These are phyloP conservation scores for Ondatra zibethicus DNA, from an alignment of 2,113 vertebrate species.

Conservation along the genomic window DNA sequence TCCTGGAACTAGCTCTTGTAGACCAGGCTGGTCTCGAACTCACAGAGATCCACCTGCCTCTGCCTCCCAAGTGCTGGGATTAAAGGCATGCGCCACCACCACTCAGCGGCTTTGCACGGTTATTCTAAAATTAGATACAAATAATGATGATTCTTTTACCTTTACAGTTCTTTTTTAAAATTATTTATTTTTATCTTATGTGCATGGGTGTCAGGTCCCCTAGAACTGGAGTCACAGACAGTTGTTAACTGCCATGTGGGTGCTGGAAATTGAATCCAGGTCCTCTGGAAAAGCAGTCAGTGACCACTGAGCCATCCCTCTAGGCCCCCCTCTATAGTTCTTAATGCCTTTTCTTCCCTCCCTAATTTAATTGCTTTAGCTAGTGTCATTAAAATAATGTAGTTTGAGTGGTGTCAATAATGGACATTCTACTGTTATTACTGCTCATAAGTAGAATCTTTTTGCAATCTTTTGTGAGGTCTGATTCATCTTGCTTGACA, in stretches of 20 bases:
- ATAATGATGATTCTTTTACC: background rate
- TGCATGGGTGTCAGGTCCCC: too few relatives aligned
- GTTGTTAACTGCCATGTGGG: too few relatives aligned
- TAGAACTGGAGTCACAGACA: too few relatives aligned
- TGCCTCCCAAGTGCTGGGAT: too few relatives aligned
- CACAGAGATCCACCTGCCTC: too few relatives aligned
- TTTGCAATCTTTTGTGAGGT: background rate
- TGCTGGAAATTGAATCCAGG: too few relatives aligned
- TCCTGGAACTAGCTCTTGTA: too few relatives aligned
- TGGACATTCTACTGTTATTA: background rate
- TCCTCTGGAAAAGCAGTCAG: too few relatives aligned
- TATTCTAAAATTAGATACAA: background rate
- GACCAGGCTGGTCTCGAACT: too few relatives aligned
- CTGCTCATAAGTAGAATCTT: slow-evolving; percentile 26
- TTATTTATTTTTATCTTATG: too few relatives aligned
- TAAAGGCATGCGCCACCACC: too few relatives aligned
- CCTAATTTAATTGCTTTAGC: background rate
- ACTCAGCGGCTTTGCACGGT: background rate
- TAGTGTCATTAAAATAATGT: background rate
- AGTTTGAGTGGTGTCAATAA: background rate
- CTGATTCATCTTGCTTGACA: background rate
- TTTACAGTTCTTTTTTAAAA: background rate
- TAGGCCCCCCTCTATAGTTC: background rate
- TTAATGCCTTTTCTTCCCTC: background rate
- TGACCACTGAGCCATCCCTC: too few relatives aligned